Evolutionary conservation across 1,140 invertebrate species (phyloP).

Genomic region (Diuraphis noxia): DNA sequence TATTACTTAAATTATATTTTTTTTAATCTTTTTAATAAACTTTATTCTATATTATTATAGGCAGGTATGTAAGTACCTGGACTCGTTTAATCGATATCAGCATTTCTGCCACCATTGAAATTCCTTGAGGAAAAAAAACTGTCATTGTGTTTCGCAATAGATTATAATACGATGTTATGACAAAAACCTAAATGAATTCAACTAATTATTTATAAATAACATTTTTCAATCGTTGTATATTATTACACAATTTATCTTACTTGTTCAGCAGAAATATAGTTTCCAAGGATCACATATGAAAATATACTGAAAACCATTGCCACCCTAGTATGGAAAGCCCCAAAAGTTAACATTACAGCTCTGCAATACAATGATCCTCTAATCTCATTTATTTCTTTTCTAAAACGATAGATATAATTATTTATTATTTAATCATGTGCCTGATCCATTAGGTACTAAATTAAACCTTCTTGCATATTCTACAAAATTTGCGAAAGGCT

Average conservation of each 20-base stretch:
- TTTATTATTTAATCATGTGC: constrained; percentile 72
- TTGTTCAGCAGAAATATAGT: constrained; percentile 73
- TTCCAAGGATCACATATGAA: constrained; percentile 72
- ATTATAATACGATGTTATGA: constrained; percentile 74
- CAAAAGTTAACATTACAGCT: constrained; percentile 73
- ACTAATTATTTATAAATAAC: neutral
- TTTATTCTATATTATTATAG: neutral
- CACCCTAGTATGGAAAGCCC: constrained; percentile 74
- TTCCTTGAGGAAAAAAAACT: constrained; percentile 72
- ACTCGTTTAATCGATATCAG: constrained; percentile 72
- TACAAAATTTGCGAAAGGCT: constrained; percentile 72
- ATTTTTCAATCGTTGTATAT: neutral
- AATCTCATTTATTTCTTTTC: constrained; percentile 68
- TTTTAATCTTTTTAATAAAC: neutral
- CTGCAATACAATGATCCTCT: constrained; percentile 71
- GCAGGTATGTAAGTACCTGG: constrained; percentile 52
- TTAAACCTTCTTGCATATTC: constrained; percentile 64
- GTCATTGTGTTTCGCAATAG: constrained; percentile 73
- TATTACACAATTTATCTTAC: constrained; percentile 61
- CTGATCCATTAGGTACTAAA: constrained; percentile 76
- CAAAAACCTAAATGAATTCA: constrained; percentile 66
- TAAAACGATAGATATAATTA: constrained; percentile 55
- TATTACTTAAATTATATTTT: neutral
- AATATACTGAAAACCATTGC: constrained; percentile 78
- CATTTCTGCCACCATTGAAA: constrained; percentile 65